Evolutionary conservation across 2,113 vertebrate genomes (phyloP), one percentile per base, ranked within the genome.

Genomic region (Hepsetus odoe): DNA sequence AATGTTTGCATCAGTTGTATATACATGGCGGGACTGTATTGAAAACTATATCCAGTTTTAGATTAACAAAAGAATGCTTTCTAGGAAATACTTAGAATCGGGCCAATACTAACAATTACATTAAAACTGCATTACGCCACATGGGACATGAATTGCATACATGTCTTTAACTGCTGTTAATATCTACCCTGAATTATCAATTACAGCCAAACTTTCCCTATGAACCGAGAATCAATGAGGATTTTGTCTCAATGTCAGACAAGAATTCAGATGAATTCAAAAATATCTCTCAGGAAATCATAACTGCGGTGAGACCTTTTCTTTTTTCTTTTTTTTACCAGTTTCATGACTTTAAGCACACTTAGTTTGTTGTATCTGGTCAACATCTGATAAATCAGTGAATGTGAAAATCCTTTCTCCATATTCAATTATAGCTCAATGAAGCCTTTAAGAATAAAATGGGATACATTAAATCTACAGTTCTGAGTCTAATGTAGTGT

Each of bases 201-300:
- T 73, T 73, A 30, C 33, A 82, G 75, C 8, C 61, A 77, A 26
- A 38, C 44, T 5, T 82, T 82, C 53, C 69, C 69, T 49, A 72
- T 68, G 1, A 0, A 24, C 26, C 73, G 10, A 35, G 0, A 24
- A 16, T 72, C 0, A 0, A 3, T 0, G 8, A 1, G 0, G 0
- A 0, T 0, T 76, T 24, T 72, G 0, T 6, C 0, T 0, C 1
- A 2, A 82, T 82, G 80, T 0, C 0, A 3, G 0, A 73, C n/a
- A 24, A 0, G 5, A 1, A 4, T 4, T 68, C 74, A 32, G 0
- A 13, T 20, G 0, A 0, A 18, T 82, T 82, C 46, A 0, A 33
- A 40, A 0, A 5, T 0, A 42, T 0, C 22, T 46, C 69, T n/a
- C 0, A 24, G 2, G 0, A 13, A 1, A 82, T 82, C 61, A 4